Percentiles rank a stretch among this genome's conserved stretches.
Evolutionary conservation across 1,140 invertebrate species (phyloP).

Genomic region (Idris sp.): DNA sequence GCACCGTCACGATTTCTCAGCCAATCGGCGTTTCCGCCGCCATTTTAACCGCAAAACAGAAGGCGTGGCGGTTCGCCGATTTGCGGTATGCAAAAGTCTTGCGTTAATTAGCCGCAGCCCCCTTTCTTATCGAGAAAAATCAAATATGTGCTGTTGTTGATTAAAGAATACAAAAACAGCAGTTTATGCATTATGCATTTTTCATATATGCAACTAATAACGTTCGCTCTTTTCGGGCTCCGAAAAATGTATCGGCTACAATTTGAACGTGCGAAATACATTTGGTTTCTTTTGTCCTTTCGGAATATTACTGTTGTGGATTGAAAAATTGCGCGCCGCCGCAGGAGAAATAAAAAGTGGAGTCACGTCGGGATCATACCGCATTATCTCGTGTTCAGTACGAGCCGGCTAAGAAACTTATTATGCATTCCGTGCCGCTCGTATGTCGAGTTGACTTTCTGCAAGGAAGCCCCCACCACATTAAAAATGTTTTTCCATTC

Average conservation of each 20-base stretch:
- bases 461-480: constrained; percentile 21
- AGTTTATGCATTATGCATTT: no score
- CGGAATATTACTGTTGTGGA: constrained; percentile 9
- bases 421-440: constrained; percentile 68
- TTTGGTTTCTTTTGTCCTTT: no score
- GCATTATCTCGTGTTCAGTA: constrained; percentile 61
- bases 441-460: constrained; percentile 49
- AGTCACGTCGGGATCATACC: constrained; percentile 34
- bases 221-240: no score
- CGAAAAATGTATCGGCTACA: no score
- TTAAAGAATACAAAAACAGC: no score
- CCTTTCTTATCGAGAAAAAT: not conserved
- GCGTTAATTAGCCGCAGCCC: not conserved
- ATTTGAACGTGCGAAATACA: no score
- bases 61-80: constrained; percentile 61
- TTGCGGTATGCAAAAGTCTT: no score
- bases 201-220: no score
- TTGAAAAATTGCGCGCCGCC: constrained; percentile 24
- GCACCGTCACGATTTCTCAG: constrained; percentile 52
- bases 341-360: constrained; percentile 14
- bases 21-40: constrained; percentile 62
- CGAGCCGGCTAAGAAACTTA: constrained; percentile 71
- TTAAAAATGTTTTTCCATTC: constrained; percentile 72
- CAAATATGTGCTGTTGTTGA: not conserved
- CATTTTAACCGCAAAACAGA: constrained; percentile 55